phyloP scores from a whole-genome alignment of 92 coral and sea anemone species.

The Montipora capitata region DNA sequence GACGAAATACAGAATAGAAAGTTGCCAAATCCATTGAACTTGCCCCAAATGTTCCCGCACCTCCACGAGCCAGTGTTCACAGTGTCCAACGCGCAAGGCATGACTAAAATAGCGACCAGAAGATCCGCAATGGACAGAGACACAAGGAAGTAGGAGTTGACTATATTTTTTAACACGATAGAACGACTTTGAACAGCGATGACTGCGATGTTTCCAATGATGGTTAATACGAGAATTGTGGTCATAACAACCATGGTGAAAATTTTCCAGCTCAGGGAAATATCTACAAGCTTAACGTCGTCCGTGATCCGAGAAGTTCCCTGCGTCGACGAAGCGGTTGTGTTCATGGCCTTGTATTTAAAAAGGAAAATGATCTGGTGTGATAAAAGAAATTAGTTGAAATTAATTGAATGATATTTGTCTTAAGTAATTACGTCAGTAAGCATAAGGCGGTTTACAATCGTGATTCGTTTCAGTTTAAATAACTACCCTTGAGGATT shows the following conservation, averaged over 20 bases:
- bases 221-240: conserved; percentile 53
- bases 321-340: neutral
- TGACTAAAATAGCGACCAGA: conserved; percentile 78
- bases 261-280: conserved; percentile 66
- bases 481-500: too few relatives aligned
- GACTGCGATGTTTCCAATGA: conserved; percentile 76
- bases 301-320: neutral
- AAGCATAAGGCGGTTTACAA: too few relatives aligned
- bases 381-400: too few relatives aligned
- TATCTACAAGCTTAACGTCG: conserved; percentile 58
- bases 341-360: conserved; percentile 22
- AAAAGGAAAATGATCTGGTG: neutral
- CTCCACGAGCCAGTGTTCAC: conserved; percentile 84
- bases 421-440: too few relatives aligned
- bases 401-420: neutral
- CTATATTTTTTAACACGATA: conserved; percentile 56
- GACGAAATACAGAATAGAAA: conserved; percentile 91
- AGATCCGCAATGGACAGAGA: conserved; percentile 86
- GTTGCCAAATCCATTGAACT: conserved; percentile 83
- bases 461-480: too few relatives aligned
- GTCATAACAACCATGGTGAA: conserved; percentile 60
- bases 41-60: conserved; percentile 81
- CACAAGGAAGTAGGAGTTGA: conserved; percentile 72
- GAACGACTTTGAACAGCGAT: conserved; percentile 76
- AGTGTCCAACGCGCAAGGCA: conserved; percentile 89